Percentiles rank a stretch among this genome's conserved stretches.
Evolutionary conservation across 2,113 vertebrate species (phyloP).

Genomic region (Erpornis zantholeuca): DNA sequence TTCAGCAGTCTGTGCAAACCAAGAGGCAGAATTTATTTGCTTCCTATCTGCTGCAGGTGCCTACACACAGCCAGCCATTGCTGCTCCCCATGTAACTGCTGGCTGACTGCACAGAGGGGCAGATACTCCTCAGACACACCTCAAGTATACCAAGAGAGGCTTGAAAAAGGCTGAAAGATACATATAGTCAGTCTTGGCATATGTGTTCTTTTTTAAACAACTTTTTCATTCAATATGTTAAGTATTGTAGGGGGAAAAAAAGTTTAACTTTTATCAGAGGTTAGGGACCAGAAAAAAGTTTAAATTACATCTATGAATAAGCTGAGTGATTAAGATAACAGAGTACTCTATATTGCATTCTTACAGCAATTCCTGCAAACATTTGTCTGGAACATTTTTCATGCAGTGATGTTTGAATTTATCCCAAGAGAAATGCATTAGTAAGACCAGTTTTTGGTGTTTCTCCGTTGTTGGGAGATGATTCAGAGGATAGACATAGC

Average conservation of each 20-base stretch:
- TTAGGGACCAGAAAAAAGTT: background rate
- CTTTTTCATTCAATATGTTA: background rate
- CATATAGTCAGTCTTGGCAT: background rate
- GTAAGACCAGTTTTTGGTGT: fast-evolving
- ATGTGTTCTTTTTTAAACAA: background rate
- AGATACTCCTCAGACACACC: background rate
- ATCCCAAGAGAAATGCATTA: background rate
- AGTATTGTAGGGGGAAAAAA: background rate
- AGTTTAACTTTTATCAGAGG: background rate
- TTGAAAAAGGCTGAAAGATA: background rate
- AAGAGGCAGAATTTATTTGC: background rate
- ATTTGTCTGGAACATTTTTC: background rate
- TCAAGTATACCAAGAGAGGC: background rate
- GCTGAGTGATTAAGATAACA: background rate
- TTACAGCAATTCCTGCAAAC: background rate
- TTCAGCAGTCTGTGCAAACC: background rate
- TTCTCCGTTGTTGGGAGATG: background rate
- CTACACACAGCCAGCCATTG: background rate
- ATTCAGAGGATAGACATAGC: background rate
- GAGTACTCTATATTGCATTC: background rate
- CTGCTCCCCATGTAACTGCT: background rate
- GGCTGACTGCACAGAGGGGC: background rate
- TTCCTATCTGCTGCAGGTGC: background rate
- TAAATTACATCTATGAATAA: background rate
- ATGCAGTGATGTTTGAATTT: background rate